Percentiles rank a stretch among this genome's conserved stretches.
Conservation (phyloP, 2,113 vertebrate species). For the Polyodon spathula region DNA sequence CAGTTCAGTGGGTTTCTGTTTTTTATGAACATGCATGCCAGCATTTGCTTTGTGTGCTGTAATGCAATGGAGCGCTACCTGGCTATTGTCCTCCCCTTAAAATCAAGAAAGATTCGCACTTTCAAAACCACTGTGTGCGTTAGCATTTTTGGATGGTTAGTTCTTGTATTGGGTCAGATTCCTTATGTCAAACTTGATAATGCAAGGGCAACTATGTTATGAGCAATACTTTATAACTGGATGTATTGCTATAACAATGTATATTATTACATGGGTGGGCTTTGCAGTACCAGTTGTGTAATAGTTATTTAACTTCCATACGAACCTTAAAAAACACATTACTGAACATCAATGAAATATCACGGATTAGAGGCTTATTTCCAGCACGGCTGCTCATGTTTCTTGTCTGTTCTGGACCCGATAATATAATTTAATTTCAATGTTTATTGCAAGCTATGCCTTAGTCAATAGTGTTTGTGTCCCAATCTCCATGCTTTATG, state of each 20-base stretch:
- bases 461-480: neutral
- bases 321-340: too few species aligned
- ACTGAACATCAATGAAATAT: too few species aligned
- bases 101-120: neutral
- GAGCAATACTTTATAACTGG: too few species aligned
- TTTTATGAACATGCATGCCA: slow-evolving; percentile 3
- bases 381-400: neutral
- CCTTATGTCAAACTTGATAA: too few species aligned
- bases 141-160: neutral
- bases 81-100: slow-evolving; percentile 5
- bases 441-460: neutral
- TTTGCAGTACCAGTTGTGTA: too few species aligned
- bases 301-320: too few species aligned
- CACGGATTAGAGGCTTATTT: neutral
- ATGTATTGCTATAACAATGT: too few species aligned
- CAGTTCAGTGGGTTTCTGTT: slow-evolving; percentile 2
- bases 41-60: slow-evolving; percentile 10
- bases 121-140: neutral
- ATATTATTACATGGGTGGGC: too few species aligned
- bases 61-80: slow-evolving; percentile 7
- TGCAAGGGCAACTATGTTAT: too few species aligned
- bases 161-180: too few species aligned
- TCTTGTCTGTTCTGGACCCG: slow-evolving; percentile 1
- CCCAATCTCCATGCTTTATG: neutral
- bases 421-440: neutral